Conservation (phyloP, 2,797 vertebrate genomes). For the Chaetophractus vellerosus region DNA sequence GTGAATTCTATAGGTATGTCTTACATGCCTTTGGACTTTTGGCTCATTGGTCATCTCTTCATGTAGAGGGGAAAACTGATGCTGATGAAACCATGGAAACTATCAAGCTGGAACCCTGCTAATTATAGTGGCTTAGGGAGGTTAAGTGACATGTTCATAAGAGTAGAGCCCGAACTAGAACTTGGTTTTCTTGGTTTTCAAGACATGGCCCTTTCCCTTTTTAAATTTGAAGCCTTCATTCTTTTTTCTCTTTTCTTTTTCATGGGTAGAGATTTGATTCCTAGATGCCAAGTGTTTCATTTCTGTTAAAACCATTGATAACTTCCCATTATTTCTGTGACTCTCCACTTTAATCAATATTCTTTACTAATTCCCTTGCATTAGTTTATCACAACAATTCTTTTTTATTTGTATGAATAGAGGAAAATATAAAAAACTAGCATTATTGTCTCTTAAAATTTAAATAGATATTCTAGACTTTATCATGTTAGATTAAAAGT, state of each 20-base stretch:
- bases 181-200: not conserved
- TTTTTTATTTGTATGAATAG: not conserved
- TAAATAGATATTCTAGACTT: slow-evolving; percentile 18
- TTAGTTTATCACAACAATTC: slow-evolving; percentile 11
- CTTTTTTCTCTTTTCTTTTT: not conserved
- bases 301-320: not conserved
- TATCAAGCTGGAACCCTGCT: not conserved
- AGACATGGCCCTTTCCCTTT: not conserved
- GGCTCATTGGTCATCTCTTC: not conserved
- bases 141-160: not conserved
- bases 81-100: not conserved
- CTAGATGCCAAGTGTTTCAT: not conserved
- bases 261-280: not conserved
- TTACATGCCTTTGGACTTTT: slow-evolving; percentile 2
- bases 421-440: slow-evolving; percentile 15
- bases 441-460: slow-evolving; percentile 55
- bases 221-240: not conserved
- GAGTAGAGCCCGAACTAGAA: not conserved
- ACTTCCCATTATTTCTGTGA: not conserved
- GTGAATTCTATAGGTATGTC: not conserved
- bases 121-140: not conserved
- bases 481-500: slow-evolving; percentile 52
- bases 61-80: not conserved
- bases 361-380: slow-evolving; percentile 33
- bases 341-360: not conserved